These are phyloP conservation scores for Verasper variegatus DNA, from an alignment of 2,113 vertebrate genomes.

Conservation along the genomic window DNA sequence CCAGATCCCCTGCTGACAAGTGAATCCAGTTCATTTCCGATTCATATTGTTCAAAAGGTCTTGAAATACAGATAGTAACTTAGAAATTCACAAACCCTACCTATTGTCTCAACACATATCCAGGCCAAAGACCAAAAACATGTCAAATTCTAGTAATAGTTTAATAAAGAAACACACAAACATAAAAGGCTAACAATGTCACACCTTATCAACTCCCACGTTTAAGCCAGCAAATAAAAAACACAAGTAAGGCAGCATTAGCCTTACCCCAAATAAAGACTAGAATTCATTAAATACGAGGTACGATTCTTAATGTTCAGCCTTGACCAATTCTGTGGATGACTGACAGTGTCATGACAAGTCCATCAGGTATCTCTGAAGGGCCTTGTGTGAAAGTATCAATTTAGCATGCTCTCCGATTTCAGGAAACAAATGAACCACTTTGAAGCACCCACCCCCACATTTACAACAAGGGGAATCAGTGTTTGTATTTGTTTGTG, in stretches of 20 bases:
- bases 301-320: conserved; percentile 70
- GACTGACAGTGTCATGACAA: conserved; percentile 76
- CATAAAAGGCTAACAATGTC: conserved; percentile 73
- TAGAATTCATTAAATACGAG: conserved; percentile 80
- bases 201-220: conserved; percentile 55
- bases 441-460: conserved; percentile 44
- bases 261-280: conserved; percentile 69
- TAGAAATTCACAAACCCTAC: conserved; percentile 65
- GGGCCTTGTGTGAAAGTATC: conserved; percentile 68
- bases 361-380: conserved; percentile 67
- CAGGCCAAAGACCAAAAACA: conserved; percentile 62
- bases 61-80: conserved; percentile 66
- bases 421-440: conserved; percentile 65
- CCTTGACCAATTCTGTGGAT: conserved; percentile 61
- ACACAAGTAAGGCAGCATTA: conserved; percentile 61
- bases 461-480: conserved; percentile 57
- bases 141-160: conserved; percentile 72
- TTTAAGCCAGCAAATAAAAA: conserved; percentile 65
- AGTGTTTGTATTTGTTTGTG: conserved; percentile 54
- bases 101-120: conserved; percentile 60
- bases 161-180: conserved; percentile 76
- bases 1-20: conserved; percentile 25
- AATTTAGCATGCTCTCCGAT: conserved; percentile 67
- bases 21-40: conserved; percentile 54
- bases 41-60: conserved; percentile 57